These are phyloP conservation scores for Dryococelus australis DNA, from an alignment of 2,888 invertebrate species.

Conservation along the genomic window DNA sequence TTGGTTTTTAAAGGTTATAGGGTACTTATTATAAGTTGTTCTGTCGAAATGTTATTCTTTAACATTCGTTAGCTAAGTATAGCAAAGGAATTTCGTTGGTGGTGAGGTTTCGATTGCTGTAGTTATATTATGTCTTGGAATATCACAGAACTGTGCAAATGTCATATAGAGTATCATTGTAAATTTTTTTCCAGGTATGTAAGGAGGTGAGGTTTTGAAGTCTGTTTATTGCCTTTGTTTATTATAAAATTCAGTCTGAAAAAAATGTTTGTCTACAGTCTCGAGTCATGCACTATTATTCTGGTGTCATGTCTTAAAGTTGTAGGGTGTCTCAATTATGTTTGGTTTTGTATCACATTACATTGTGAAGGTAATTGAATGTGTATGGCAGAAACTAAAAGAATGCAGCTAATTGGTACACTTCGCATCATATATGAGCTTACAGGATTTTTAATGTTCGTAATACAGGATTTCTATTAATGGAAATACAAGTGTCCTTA, in stretches of 20 bases:
- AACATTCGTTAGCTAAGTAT: not conserved
- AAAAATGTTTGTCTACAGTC: not conserved
- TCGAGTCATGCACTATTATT: not conserved
- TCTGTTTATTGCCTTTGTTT: not conserved
- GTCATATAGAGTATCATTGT: not conserved
- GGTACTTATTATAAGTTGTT: not conserved
- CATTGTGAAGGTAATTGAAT: too few species aligned
- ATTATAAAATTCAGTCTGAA: not conserved
- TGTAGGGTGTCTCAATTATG: not conserved
- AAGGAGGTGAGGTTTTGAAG: not conserved
- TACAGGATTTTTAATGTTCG: too few species aligned
- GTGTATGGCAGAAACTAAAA: too few species aligned
- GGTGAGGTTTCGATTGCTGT: not conserved
- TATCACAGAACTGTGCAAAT: not conserved
- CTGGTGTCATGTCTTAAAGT: not conserved
- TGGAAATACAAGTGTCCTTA: too few species aligned
- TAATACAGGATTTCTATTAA: too few species aligned
- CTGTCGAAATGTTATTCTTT: not conserved
- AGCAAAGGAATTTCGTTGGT: too few species aligned
- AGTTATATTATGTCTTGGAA: not conserved
- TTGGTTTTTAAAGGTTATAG: slow-evolving; percentile 37
- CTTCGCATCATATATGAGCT: too few species aligned
- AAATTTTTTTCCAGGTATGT: not conserved
- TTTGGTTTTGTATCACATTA: not conserved
- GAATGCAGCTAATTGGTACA: too few species aligned